Conservation (phyloP, 2,113 vertebrate species). For the Embiotoca jacksoni region DNA sequence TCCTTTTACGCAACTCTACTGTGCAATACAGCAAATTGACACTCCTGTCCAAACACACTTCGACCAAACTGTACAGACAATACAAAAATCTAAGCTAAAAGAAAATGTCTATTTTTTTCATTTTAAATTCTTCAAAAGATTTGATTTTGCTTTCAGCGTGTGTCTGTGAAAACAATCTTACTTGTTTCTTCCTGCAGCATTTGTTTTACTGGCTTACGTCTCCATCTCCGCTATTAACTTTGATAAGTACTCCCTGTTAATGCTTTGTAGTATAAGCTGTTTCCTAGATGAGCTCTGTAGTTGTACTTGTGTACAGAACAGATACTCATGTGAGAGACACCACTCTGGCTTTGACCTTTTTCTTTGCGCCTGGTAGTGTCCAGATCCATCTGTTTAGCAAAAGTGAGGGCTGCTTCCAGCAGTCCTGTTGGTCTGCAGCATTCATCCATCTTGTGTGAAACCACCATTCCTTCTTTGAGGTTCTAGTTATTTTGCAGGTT, state of each 20-base stretch:
- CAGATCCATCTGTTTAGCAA: constrained; percentile 11
- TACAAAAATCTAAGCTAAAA: constrained; percentile 3
- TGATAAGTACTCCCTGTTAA: neutral
- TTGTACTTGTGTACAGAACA: neutral
- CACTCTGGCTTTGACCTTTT: neutral
- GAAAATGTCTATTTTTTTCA: neutral
- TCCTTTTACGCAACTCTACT: constrained; percentile 42
- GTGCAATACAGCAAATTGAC: constrained; percentile 25
- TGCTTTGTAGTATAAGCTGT: neutral
- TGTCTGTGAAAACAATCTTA: neutral
- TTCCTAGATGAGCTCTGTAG: neutral
- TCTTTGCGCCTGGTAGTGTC: neutral
- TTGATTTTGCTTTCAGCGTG: neutral
- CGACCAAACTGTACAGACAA: neutral
- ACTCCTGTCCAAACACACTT: constrained; percentile 19
- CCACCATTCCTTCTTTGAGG: neutral
- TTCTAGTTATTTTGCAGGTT: constrained; percentile 23
- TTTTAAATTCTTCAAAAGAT: neutral
- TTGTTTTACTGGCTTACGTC: neutral
- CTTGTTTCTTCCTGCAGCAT: neutral
- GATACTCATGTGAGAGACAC: neutral
- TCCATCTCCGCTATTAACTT: neutral
- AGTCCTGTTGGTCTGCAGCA: neutral
- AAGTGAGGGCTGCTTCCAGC: constrained; percentile 11
- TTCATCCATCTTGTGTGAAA: constrained; percentile 26